Conservation (phyloP, 2,113 vertebrate species). For the Leptobrachium ailaonicum region DNA sequence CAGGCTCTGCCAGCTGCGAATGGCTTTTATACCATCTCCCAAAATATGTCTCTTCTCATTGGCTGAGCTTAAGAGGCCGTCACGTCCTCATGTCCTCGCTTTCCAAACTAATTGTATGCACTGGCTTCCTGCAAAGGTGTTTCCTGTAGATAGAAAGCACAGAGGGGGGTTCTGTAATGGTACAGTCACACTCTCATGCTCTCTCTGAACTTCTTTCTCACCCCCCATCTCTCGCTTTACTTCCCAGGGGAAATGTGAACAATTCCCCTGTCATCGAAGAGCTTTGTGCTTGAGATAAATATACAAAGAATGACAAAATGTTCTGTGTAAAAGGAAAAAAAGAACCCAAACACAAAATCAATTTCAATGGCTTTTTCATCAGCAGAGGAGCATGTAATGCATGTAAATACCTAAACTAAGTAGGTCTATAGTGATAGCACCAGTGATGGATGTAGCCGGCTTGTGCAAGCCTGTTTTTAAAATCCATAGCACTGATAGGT, state of each 20-base stretch:
- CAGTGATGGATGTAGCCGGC: too few relatives aligned
- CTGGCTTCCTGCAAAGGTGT: constrained; percentile 48
- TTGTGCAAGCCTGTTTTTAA: too few relatives aligned
- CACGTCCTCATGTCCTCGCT: constrained; percentile 42
- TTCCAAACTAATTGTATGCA: constrained; percentile 46
- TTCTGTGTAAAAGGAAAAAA: neutral
- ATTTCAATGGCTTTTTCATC: neutral
- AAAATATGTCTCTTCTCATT: constrained; percentile 41
- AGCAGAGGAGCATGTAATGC: too few relatives aligned
- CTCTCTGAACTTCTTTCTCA: constrained; percentile 29
- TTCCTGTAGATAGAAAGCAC: constrained; percentile 45
- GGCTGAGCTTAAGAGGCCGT: constrained; percentile 14
- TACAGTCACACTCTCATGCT: constrained; percentile 47
- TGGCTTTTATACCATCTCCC: constrained; percentile 39
- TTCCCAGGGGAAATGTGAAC: constrained; percentile 35
- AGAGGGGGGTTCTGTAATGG: constrained; percentile 1
- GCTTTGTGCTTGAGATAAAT: constrained; percentile 32
- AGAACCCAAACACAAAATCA: neutral
- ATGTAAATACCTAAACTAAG: too few relatives aligned
- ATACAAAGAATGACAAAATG: constrained; percentile 10
- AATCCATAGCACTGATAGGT: too few relatives aligned
- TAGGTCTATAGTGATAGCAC: too few relatives aligned
- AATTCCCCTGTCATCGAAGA: constrained; percentile 24
- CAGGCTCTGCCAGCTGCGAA: neutral
- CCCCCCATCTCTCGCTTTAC: constrained; percentile 4